These are phyloP conservation scores for Embidobia sp. DNA, from an alignment of 2,888 invertebrate species.

Conservation along the genomic window DNA sequence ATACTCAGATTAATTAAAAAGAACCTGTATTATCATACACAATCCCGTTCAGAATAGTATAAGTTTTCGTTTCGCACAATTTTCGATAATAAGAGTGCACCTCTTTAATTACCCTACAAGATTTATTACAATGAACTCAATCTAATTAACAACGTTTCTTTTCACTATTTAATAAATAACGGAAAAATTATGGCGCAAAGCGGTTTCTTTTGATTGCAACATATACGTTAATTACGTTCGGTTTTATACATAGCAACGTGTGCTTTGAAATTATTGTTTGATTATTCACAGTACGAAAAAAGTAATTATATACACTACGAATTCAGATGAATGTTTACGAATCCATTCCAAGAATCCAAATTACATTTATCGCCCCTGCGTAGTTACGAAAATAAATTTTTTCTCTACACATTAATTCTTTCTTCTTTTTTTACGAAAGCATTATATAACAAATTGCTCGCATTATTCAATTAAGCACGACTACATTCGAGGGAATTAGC, in stretches of 20 bases:
- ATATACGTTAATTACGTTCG: conserved; percentile 22
- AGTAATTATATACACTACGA: conserved; percentile 35
- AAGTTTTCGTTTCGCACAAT: conserved; percentile 27
- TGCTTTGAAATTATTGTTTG: conserved; percentile 37
- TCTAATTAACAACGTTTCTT: conserved; percentile 37
- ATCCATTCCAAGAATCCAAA: conserved; percentile 31
- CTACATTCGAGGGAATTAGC: conserved; percentile 17
- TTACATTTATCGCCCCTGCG: conserved; percentile 9
- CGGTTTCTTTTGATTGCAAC: conserved; percentile 21
- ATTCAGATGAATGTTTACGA: conserved; percentile 22
- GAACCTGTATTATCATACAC: neutral
- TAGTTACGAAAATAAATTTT: conserved; percentile 8
- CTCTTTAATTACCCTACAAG: conserved; percentile 27
- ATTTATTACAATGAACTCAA: conserved; percentile 45
- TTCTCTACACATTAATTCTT: neutral
- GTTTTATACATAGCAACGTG: conserved; percentile 30
- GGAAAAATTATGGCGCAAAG: conserved; percentile 25
- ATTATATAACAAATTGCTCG: conserved; percentile 24
- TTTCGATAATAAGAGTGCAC: conserved; percentile 22
- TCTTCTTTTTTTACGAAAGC: neutral
- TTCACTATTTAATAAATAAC: conserved; percentile 34
- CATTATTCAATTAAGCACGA: conserved; percentile 29
- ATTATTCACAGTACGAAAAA: conserved; percentile 30
- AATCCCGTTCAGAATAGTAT: neutral
- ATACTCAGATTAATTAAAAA: no score